Conservation (phyloP, 2,113 vertebrate genomes). For the Podarcis cretensis region DNA sequence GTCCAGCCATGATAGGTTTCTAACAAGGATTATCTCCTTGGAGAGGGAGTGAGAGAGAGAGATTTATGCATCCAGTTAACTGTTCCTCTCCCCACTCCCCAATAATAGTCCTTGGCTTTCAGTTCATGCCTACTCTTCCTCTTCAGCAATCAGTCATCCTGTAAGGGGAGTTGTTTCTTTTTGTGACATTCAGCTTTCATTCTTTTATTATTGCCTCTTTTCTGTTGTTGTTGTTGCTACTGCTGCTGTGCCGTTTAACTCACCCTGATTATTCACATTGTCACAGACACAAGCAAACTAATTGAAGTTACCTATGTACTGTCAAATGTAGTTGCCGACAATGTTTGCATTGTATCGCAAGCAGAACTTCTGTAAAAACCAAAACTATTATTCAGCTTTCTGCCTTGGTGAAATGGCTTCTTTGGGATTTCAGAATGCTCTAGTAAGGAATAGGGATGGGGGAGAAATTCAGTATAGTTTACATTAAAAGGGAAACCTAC, state of each 20-base stretch:
- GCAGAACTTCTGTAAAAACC: background rate
- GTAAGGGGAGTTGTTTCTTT: background rate
- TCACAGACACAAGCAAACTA: background rate
- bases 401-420: background rate
- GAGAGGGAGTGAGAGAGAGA: background rate
- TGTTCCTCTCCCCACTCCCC: background rate
- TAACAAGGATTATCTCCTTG: background rate
- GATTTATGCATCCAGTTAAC: background rate
- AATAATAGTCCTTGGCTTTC: background rate
- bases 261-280: background rate
- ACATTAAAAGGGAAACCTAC: too few relatives aligned
- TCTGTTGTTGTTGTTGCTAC: too few relatives aligned
- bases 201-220: background rate
- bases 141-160: slow-evolving; percentile 1
- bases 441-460: too few relatives aligned
- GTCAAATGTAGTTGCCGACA: background rate
- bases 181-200: background rate
- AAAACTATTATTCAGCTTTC: background rate
- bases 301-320: background rate
- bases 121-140: background rate
- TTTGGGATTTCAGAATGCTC: too few relatives aligned
- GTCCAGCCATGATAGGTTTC: background rate
- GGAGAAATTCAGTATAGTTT: too few relatives aligned
- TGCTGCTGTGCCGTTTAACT: background rate
- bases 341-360: background rate